A percentile compares a stretch with the other conserved stretches of the same genome.
These are phyloP conservation scores for Zaprionus lachaisei DNA, from an alignment of 1,140 invertebrate genomes.

Conservation along the genomic window DNA sequence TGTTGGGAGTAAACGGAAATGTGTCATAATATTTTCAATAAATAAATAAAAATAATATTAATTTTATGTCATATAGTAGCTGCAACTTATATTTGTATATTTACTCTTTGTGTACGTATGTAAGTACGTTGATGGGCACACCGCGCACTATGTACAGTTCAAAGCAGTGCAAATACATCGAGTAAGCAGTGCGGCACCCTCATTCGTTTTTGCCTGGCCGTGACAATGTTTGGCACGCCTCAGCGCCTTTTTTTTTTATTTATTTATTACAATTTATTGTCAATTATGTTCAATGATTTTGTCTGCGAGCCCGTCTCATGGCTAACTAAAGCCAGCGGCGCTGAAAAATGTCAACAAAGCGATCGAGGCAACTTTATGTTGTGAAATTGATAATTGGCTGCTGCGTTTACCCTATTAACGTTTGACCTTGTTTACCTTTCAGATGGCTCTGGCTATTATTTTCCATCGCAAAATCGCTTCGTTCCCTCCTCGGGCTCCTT, in stretches of 20 bases:
- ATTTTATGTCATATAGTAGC: neutral
- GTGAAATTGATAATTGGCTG: conserved; percentile 54
- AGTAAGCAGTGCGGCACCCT: conserved; percentile 1
- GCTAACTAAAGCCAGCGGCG: conserved; percentile 53
- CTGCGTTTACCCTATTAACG: conserved; percentile 30
- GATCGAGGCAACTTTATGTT: conserved; percentile 2
- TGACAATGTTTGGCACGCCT: conserved; percentile 62
- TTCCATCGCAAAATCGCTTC: conserved; percentile 78
- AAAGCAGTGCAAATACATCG: conserved; percentile 19
- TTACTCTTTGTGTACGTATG: no score
- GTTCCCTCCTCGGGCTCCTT: conserved; percentile 75
- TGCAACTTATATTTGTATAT: neutral
- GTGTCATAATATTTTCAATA: neutral
- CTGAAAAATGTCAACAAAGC: conserved; percentile 47
- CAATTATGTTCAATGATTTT: conserved; percentile 71
- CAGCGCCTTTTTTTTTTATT: conserved; percentile 60
- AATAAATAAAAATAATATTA: neutral
- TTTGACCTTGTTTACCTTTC: conserved; percentile 57
- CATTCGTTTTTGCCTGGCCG: conserved; percentile 21
- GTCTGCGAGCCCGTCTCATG: conserved; percentile 53
- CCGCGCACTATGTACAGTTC: neutral
- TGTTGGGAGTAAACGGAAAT: neutral
- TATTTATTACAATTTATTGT: conserved; percentile 74
- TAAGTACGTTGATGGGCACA: neutral
- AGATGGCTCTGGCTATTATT: conserved; percentile 78